These are phyloP conservation scores for Drosophila grimshawi DNA, from an alignment of 1,140 invertebrate species.

Conservation along the genomic window DNA sequence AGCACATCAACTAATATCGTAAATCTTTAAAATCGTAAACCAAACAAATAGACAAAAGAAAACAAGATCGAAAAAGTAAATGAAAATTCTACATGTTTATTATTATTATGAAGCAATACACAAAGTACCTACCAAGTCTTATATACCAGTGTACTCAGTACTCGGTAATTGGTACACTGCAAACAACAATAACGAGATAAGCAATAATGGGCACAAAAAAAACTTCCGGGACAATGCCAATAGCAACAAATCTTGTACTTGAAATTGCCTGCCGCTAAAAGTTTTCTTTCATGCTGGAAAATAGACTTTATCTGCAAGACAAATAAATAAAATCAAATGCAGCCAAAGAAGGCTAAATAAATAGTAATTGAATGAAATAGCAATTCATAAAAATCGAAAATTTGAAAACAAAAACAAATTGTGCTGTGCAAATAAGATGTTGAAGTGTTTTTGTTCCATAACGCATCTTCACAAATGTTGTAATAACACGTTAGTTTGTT, in stretches of 20 bases:
- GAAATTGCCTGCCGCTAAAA: conserved; percentile 7
- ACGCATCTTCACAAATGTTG: conserved; percentile 14
- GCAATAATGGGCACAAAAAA: conserved; percentile 46
- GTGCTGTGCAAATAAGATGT: background rate
- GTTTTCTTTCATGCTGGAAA: conserved; percentile 21
- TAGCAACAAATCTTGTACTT: conserved; percentile 23
- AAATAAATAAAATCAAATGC: conserved; percentile 52
- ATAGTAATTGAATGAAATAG: conserved; percentile 36
- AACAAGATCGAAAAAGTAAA: conserved; percentile 45
- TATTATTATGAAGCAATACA: conserved; percentile 70
- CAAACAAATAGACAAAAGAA: conserved; percentile 64
- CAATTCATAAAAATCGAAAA: conserved; percentile 37
- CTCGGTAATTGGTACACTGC: conserved; percentile 4
- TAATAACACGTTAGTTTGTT: conserved; percentile 52
- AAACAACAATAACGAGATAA: conserved; percentile 56
- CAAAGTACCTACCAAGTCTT: conserved; percentile 18
- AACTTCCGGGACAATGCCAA: conserved; percentile 67
- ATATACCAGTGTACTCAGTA: conserved; percentile 9
- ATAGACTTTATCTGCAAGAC: conserved; percentile 24
- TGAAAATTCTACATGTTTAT: conserved; percentile 63
- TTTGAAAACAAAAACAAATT: conserved; percentile 2
- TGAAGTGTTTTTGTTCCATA: conserved; percentile 4
- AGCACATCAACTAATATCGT: conserved; percentile 55
- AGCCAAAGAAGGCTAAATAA: conserved; percentile 47
- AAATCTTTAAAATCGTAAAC: conserved; percentile 77